Base-by-base conservation (phyloP, 1,140 invertebrate species). In the Calycopis cecrops region DNA sequence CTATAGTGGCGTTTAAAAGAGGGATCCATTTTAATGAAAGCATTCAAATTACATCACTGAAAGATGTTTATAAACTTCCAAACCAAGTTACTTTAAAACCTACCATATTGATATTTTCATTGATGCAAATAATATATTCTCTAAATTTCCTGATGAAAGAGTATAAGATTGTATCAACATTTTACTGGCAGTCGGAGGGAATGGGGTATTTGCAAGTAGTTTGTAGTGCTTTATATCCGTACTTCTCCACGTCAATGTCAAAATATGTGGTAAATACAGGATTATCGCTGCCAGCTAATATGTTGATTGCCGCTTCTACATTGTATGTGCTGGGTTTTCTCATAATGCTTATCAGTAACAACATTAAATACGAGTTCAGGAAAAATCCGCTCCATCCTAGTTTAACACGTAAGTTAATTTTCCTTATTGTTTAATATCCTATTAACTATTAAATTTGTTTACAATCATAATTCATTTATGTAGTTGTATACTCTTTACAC, bases 111-210 rank as follows among this genome's bases (percentile, higher is more conserved):
- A 7, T 79, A 40, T 85, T 71, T 52, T 65, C 78, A 9, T 55
- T 71, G 52, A 83, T 87, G 75, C 83, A 87, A 74, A 73, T 81
- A 16, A 62, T 69, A 21, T 85, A 87, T 28, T 53, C 71, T 11
- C 54, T 84, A 7, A 75, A 78, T 52, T 87, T 79, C 42, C 69
- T 85, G 11, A 60, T 79, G 37, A 69, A 65, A 42, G 84, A 87
- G 57, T 67, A 81, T 53, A 75, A 72, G 57, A 69, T 87, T 42
- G 73, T 73, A 44, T 63, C 75, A 51, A 82, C 84, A 59, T 87
- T 87, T 65, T 85, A 71, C 59, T 87, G 84, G 84, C 76, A 87
- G 28, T 85, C 71, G n/a, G 84, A 87, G 66, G 84, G 84, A 1
- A 58, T 85, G 21, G 84, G 84, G 8, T 87, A 87, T 50, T 57